Conservation (phyloP, 2,797 vertebrate species). For the Trachops cirrhosus region DNA sequence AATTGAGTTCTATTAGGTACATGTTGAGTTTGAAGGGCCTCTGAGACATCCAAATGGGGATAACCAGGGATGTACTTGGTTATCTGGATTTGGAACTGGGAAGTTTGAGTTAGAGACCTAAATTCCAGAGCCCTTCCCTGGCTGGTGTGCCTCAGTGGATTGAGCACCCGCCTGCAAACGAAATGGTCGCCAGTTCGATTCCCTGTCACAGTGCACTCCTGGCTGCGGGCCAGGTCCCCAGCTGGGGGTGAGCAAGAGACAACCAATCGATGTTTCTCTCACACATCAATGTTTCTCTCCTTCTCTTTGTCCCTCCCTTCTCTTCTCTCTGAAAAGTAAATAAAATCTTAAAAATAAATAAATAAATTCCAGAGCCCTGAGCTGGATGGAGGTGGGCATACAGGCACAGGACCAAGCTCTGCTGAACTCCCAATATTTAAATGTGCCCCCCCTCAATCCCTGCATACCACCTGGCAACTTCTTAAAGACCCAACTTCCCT, state of each 20-base stretch:
- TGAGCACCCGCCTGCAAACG: no score
- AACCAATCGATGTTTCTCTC: no score
- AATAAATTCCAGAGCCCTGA: constrained; percentile 12
- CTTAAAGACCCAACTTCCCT: neutral
- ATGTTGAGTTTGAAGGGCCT: neutral
- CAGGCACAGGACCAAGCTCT: neutral
- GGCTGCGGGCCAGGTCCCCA: no score
- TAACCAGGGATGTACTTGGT: neutral
- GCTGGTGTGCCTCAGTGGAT: no score
- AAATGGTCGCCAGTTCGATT: no score
- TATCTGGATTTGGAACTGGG: neutral
- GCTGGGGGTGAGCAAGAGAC: no score
- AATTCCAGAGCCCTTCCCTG: neutral
- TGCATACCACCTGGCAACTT: neutral
- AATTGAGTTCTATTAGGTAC: neutral
- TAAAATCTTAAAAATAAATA: no score
- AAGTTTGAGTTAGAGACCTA: constrained; percentile 1
- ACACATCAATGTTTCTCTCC: no score
- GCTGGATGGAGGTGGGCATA: neutral
- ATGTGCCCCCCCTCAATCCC: neutral
- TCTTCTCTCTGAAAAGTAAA: no score
- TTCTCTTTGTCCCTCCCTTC: no score
- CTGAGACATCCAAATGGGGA: neutral
- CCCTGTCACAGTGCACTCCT: no score
- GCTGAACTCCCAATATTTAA: neutral